Conservation (phyloP, 2,888 invertebrate species). For the Eremobia ochroleuca region DNA sequence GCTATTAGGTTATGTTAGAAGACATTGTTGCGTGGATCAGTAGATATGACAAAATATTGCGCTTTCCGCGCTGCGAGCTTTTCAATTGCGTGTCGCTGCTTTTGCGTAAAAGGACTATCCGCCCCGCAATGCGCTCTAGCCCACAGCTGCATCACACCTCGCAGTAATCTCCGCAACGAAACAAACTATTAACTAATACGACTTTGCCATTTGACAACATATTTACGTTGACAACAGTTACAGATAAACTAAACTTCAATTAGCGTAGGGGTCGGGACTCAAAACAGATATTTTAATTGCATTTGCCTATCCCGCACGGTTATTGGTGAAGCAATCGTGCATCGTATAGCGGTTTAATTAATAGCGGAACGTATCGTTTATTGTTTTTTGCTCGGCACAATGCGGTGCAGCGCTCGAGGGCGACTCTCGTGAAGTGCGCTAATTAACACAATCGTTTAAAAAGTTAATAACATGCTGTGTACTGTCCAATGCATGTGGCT, state of each 20-base stretch:
- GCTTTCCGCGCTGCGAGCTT: background rate
- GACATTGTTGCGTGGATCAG: background rate
- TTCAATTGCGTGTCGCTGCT: background rate
- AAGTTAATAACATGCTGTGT: conserved; percentile 86
- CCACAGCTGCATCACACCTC: background rate
- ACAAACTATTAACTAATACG: conserved; percentile 21
- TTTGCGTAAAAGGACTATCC: background rate
- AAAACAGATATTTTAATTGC: conserved; percentile 60
- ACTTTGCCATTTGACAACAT: conserved; percentile 9
- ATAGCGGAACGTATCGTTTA: conserved; percentile 82
- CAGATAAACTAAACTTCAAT: conserved; percentile 37
- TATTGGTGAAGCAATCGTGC: conserved; percentile 64
- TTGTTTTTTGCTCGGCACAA: conserved; percentile 79
- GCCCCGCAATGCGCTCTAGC: background rate
- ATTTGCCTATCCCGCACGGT: conserved; percentile 51
- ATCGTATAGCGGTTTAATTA: conserved; percentile 81
- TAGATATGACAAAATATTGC: background rate
- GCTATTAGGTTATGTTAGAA: background rate
- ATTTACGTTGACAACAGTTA: conserved; percentile 16
- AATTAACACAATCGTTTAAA: conserved; percentile 90
- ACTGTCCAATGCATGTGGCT: conserved; percentile 86
- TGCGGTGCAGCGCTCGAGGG: conserved; percentile 79
- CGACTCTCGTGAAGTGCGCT: conserved; percentile 81
- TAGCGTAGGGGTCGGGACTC: conserved; percentile 22
- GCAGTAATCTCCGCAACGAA: background rate